phyloP scores from a whole-genome alignment of 2,113 vertebrate genomes.

The Gracilinanus agilis region DNA sequence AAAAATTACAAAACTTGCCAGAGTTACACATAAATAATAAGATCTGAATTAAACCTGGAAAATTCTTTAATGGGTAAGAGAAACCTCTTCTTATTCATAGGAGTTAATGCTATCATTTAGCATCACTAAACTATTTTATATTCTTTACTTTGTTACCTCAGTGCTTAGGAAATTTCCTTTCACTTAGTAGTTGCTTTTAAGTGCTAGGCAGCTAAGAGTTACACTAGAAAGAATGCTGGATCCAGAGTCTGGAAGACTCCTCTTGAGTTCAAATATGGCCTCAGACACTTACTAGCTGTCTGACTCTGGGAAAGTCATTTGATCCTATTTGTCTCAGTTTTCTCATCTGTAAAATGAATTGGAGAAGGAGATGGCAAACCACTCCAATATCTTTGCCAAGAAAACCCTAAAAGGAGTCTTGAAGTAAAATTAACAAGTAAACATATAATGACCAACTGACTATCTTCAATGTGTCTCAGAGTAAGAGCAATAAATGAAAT shows the following conservation, averaged over 20 bases:
- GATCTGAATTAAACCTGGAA: neutral
- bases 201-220: too few species aligned
- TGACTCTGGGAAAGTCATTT: too few species aligned
- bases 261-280: too few species aligned
- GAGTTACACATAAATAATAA: neutral
- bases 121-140: constrained; percentile 10
- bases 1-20: neutral
- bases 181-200: neutral
- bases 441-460: neutral
- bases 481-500: neutral
- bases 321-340: too few species aligned
- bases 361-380: too few species aligned
- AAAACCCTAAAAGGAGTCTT: too few species aligned
- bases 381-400: too few species aligned
- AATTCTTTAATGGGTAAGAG: neutral
- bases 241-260: too few species aligned
- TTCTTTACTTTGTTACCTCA: neutral
- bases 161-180: neutral
- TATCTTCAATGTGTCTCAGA: neutral
- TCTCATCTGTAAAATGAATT: too few species aligned
- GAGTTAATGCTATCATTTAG: neutral
- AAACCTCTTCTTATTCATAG: neutral
- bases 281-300: too few species aligned
- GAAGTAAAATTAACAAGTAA: too few species aligned
- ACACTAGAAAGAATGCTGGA: too few species aligned